Evolutionary conservation across 2,797 vertebrate species (phyloP).

Genomic region (Sebastes minor): DNA sequence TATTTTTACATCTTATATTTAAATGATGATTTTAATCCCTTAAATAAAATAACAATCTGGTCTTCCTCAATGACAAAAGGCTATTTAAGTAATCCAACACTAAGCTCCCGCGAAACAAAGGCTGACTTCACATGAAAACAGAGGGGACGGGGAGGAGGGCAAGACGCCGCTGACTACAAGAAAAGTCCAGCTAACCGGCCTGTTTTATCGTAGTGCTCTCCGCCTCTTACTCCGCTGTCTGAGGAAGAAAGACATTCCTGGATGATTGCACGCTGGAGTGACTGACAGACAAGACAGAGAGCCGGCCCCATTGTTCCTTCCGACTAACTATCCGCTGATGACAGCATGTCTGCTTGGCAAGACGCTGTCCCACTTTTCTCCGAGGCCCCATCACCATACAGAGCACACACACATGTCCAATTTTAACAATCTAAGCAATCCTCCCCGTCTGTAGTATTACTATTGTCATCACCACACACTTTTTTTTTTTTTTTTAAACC

Average conservation of each 20-base stretch:
- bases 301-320: conserved; percentile 72
- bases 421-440: conserved; percentile 21
- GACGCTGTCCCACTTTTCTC: conserved; percentile 23
- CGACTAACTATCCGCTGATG: conserved; percentile 72
- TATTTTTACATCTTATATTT: too few species aligned
- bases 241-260: conserved; percentile 74
- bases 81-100: not conserved
- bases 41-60: not conserved
- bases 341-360: conserved; percentile 73
- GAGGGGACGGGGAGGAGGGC: not conserved
- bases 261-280: conserved; percentile 63
- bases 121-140: not conserved
- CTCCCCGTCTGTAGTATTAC: conserved; percentile 28
- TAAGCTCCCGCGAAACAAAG: not conserved
- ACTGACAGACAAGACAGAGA: conserved; percentile 66
- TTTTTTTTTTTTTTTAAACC: not conserved
- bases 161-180: not conserved
- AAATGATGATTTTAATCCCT: not conserved
- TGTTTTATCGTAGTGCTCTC: not conserved
- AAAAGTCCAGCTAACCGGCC: conserved; percentile 21
- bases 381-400: conserved; percentile 3
- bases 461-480: conserved; percentile 20
- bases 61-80: not conserved
- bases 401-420: not conserved
- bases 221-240: conserved; percentile 15